Conservation (phyloP, 2,113 vertebrate species). For the Melanostigma gelatinosum region DNA sequence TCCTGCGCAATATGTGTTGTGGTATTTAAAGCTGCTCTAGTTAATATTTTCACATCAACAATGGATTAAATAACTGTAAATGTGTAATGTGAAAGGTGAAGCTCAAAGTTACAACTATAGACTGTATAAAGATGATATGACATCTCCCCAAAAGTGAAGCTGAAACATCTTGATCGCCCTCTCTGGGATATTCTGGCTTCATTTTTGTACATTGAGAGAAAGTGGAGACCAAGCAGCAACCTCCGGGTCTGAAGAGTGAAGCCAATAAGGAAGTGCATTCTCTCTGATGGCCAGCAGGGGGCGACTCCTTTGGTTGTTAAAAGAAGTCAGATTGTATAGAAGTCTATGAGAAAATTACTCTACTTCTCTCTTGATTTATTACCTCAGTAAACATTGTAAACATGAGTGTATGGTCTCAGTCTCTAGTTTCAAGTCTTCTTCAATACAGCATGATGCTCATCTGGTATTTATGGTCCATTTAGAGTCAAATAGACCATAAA, state of each 20-base stretch:
- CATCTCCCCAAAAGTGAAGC: neutral
- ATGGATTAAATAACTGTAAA: neutral
- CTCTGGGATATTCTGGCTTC: neutral
- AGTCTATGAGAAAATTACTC: neutral
- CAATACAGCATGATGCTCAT: no score
- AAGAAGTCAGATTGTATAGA: neutral
- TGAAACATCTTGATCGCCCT: neutral
- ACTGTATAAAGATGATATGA: neutral
- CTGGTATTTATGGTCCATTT: no score
- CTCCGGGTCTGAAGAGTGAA: neutral
- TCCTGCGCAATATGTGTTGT: neutral
- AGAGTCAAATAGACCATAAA: no score
- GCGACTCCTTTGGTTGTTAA: neutral
- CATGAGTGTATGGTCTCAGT: no score
- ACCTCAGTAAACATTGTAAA: neutral
- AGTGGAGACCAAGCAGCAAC: neutral
- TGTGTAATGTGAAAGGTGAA: neutral
- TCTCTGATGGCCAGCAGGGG: neutral
- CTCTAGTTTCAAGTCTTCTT: no score
- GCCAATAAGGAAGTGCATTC: neutral
- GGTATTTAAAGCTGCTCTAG: neutral
- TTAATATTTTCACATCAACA: neutral
- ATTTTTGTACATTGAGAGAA: neutral
- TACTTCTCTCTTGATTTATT: neutral
- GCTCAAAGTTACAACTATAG: neutral